These are phyloP conservation scores for Axis porcinus DNA, from an alignment of 2,113 vertebrate genomes.

Conservation along the genomic window DNA sequence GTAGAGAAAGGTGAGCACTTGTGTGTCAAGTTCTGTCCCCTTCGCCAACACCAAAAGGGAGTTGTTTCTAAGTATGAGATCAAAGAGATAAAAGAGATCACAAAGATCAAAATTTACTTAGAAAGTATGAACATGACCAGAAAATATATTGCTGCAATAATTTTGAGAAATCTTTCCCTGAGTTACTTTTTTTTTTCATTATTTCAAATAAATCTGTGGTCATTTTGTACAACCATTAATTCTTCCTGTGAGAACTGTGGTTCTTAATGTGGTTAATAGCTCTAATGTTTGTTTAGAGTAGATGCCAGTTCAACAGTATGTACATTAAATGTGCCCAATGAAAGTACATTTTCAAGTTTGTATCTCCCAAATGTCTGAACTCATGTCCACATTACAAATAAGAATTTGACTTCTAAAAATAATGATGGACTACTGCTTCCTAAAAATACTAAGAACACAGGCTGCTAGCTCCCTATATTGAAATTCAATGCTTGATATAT, in stretches of 20 bases:
- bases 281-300: background rate
- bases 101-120: conserved; percentile 48
- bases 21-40: background rate
- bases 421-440: background rate
- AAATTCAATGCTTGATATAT: background rate
- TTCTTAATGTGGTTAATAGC: conserved; percentile 17
- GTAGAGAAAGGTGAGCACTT: background rate
- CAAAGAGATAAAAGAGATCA: conserved; percentile 41
- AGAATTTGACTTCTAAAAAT: conserved; percentile 32
- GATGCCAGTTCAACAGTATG: background rate
- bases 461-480: background rate
- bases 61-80: conserved; percentile 36
- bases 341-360: background rate
- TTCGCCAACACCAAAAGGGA: background rate
- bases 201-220: conserved; percentile 39
- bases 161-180: conserved; percentile 33
- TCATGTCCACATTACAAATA: background rate
- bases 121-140: conserved; percentile 45
- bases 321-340: background rate
- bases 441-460: background rate
- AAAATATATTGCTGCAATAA: conserved; percentile 26
- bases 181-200: background rate
- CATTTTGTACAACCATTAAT: conserved; percentile 20
- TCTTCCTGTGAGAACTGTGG: conserved; percentile 15
- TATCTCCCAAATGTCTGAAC: background rate